Base-by-base conservation (phyloP, 2,797 vertebrate genomes). In the Tragelaphus oryx region DNA sequence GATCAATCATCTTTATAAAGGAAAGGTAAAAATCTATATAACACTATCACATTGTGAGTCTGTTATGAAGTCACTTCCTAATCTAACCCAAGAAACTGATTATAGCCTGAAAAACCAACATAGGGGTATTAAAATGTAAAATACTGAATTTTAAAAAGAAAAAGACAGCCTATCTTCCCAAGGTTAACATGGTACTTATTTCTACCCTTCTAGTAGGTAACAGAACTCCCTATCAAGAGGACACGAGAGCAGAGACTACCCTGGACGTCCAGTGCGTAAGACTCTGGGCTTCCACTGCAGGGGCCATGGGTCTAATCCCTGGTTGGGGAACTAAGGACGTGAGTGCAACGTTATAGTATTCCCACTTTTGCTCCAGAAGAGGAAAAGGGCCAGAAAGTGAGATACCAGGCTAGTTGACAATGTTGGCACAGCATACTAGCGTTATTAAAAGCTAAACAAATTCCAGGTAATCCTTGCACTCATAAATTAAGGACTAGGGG, bases 51-150 rank as follows among this genome's bases (percentile, higher is more conserved):
- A 96, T 18, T 44, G 1, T 86, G 26, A 78, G 6, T 10, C 33
- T 96, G 24, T 78, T 91, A 41, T 22, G 44, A 91, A 96, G 96
- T 44, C 65, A 80, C 14, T 96, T 93, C 50, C n/a, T 76, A 84
- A 85, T 89, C 60, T 94, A 79, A 37, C 30, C 37, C 57, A 95
- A 26, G 59, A 60, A 93, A 82, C 54, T 91, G 17, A 85, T 85
- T 87, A 81, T 10, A n/a, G 17, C 24, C 60, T 83, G 18, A 95
- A 93, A 33, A 92, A 80, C 9, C 26, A 82, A 74, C 6, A 57
- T 24, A 87, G 8, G 20, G 1, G 14, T 55, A 90, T 50, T 87
- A 79, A 81, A 92, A 84, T 92, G 33, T 78, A 76, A 91, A 95
- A 91, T 44, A 44, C 4, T 2, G 22, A 95, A 41, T 88, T 92